Percentiles rank a stretch among this genome's conserved stretches.
These are phyloP conservation scores for Acrobasis suavella DNA, from an alignment of 2,888 invertebrate genomes.

Conservation along the genomic window DNA sequence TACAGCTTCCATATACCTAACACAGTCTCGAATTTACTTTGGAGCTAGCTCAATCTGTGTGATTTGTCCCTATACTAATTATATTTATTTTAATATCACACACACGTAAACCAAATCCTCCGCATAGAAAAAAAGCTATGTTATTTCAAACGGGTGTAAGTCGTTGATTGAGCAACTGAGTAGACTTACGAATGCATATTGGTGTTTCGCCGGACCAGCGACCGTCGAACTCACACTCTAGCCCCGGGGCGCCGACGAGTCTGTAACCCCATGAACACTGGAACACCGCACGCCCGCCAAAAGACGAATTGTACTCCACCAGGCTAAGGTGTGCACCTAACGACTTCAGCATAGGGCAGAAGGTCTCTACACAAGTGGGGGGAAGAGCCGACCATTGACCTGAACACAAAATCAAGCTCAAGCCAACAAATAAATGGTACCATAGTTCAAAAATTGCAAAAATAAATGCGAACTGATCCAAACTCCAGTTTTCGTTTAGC, in stretches of 20 bases:
- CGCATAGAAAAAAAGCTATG: too few relatives aligned
- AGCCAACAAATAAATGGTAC: too few relatives aligned
- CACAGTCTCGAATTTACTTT: too few relatives aligned
- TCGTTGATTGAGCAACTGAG: neutral
- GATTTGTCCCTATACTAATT: too few relatives aligned
- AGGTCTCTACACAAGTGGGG: conserved; percentile 89
- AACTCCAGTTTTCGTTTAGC: too few relatives aligned
- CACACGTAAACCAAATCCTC: too few relatives aligned
- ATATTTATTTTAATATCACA: too few relatives aligned
- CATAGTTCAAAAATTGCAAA: too few relatives aligned
- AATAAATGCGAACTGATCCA: too few relatives aligned
- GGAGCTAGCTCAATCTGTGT: too few relatives aligned
- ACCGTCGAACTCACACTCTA: conserved; percentile 91
- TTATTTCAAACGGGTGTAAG: too few relatives aligned
- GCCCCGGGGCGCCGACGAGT: conserved; percentile 88
- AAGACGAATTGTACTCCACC: conserved; percentile 90
- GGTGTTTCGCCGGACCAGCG: conserved; percentile 91
- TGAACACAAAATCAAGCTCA: conserved; percentile 43
- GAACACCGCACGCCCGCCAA: conserved; percentile 91
- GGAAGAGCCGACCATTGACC: conserved; percentile 90
- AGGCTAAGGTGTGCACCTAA: conserved; percentile 88
- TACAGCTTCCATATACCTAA: too few relatives aligned
- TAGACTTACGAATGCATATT: conserved; percentile 86
- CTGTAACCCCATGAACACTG: conserved; percentile 93
- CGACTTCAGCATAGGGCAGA: conserved; percentile 87